Conservation (phyloP, 2,113 vertebrate species). For the Bos indicus region DNA sequence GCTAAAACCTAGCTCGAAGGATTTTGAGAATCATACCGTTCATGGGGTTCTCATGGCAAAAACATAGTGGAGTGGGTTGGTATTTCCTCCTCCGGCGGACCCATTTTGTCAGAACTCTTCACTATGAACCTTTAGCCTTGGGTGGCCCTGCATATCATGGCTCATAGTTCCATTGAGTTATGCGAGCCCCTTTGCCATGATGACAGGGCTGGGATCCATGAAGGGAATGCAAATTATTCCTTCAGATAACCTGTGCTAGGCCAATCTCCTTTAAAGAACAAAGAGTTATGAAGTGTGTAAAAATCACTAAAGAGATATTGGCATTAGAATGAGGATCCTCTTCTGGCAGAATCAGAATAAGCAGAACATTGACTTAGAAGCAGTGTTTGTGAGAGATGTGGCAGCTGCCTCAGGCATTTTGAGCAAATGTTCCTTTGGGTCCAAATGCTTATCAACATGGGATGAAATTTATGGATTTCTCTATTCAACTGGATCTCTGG, state of each 20-base stretch:
- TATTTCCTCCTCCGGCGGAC: not conserved
- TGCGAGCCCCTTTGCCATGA: not conserved
- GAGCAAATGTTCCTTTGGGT: not conserved
- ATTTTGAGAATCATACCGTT: not conserved
- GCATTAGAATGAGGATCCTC: not conserved
- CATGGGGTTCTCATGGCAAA: not conserved
- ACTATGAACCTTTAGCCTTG: not conserved
- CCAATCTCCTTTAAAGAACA: not conserved
- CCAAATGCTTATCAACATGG: not conserved
- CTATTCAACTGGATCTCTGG: not conserved
- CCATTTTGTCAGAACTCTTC: not conserved
- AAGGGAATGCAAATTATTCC: not conserved
- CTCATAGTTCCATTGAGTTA: not conserved
- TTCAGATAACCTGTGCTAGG: not conserved
- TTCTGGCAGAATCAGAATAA: not conserved
- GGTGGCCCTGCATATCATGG: not conserved
- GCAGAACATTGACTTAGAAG: not conserved
- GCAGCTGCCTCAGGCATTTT: not conserved
- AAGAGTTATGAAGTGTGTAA: not conserved
- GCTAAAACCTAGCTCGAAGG: not conserved
- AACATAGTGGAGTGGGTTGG: not conserved
- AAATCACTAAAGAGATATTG: not conserved
- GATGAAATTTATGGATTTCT: not conserved
- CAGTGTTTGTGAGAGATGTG: not conserved
- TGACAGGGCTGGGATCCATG: not conserved